phyloP scores from a whole-genome alignment of 2,888 invertebrate species.

The Epinotia demarniana region DNA sequence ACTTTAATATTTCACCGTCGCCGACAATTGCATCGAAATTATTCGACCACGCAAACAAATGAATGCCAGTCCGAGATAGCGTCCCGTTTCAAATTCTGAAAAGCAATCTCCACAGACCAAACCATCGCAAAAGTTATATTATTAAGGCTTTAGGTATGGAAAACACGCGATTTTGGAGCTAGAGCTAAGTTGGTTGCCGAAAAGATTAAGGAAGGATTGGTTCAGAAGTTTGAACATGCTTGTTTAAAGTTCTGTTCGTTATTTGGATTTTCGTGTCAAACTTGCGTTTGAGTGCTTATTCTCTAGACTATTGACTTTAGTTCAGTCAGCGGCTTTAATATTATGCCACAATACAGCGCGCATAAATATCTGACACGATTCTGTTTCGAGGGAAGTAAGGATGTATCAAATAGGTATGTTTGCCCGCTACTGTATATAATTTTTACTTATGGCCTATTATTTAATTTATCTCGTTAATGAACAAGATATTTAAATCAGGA shows the following conservation, averaged over 20 bases:
- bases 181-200: neutral
- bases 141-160: conserved; percentile 21
- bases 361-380: no score
- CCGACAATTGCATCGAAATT: conserved; percentile 32
- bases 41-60: conserved; percentile 28
- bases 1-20: neutral
- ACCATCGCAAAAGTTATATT: conserved; percentile 36
- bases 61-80: conserved; percentile 31
- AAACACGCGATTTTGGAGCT: conserved; percentile 30
- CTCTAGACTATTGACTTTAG: neutral
- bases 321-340: no score
- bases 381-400: no score
- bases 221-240: conserved; percentile 12
- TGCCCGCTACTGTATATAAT: no score
- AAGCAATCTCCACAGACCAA: conserved; percentile 28
- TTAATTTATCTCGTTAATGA: no score
- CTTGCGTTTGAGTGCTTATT: neutral
- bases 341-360: no score
- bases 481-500: neutral
- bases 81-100: conserved; percentile 29
- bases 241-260: conserved; percentile 12
- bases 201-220: conserved; percentile 12
- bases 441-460: no score
- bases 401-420: no score
- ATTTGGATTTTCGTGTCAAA: conserved; percentile 10